Evolutionary conservation across 2,888 invertebrate species (phyloP), one percentile per base, ranked within the genome.

Genomic region (Synergus gifuensis): DNA sequence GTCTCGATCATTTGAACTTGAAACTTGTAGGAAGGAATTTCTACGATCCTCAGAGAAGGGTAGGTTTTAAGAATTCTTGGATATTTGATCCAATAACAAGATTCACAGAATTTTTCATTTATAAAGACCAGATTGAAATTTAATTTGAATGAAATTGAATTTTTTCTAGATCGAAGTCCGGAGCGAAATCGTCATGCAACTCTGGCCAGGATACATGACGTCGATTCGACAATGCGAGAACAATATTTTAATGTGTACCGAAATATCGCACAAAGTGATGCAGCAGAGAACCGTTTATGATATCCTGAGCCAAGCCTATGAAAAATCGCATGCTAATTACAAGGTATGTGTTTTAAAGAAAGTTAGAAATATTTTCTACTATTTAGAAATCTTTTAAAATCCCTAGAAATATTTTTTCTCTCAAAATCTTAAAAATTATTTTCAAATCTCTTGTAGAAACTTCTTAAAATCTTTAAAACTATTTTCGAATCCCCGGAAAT

Each of bases 191-290:
- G 9, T 9, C 64, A 88, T 97, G 16, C 95, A 96, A 88, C 91
- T 97, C 0, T 97, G 96, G 96, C 97, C 97, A 0, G 97, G 97
- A 0, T 96, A 96, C 85, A 93, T 95, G 36, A 97, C 97, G 0
- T 95, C 96, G 0, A 97, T 98, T 42, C 94, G 96, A 0, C 96
- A 97, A 83, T 96, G 96, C 89, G 98, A 98, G 88, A 92, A 93
- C 0, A 93, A 94, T 0, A 93, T 98, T 12, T 91, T 98, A 14
- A 93, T 98, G 93, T 96, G 96, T 63, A 93, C 95, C 0, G 98
- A 98, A 89, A 94, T 97, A 0, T 93, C 95, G 0, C 96, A 97
- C 89, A 98, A 98, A 92, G 95, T 97, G 0, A 94, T 98, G 92
- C 93, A 97, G 0, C 94, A 94, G 60, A 96, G 97, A 78, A 96